phyloP scores from a whole-genome alignment of 2,888 invertebrate genomes.

The Penaeus monodon region DNA sequence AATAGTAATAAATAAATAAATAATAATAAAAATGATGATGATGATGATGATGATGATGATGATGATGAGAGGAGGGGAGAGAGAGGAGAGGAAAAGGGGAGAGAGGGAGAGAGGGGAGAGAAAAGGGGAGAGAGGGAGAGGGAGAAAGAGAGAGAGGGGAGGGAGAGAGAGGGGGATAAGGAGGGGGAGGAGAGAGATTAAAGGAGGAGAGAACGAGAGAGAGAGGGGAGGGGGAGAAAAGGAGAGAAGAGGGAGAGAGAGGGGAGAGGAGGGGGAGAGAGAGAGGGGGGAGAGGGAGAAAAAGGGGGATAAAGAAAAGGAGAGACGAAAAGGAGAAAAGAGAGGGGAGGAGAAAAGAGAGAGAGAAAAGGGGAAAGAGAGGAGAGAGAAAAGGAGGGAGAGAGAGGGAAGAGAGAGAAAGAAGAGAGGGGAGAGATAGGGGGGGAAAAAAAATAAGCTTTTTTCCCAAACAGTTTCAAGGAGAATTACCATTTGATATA shows the following conservation, averaged over 20 bases:
- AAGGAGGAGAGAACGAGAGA: no score
- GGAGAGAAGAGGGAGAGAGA: background rate
- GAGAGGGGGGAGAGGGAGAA: conserved; percentile 15
- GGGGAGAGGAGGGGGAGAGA: no score
- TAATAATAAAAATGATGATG: no score
- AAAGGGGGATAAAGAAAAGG: background rate
- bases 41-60: no score
- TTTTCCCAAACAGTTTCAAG: no score
- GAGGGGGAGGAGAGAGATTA: background rate
- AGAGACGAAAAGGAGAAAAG: background rate
- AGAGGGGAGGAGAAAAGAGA: background rate
- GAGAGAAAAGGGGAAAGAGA: conserved; percentile 22
- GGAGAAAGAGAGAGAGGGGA: conserved; percentile 10
- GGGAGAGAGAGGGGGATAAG: no score
- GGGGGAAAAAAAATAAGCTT: no score
- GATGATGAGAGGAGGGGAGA: background rate
- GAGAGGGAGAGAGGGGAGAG: background rate
- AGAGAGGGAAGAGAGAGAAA: background rate
- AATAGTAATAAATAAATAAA: background rate
- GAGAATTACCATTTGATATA: no score
- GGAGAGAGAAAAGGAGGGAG: background rate
- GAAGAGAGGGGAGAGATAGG: no score
- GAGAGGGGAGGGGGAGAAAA: conserved; percentile 1
- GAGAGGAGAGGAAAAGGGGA: background rate
- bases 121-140: no score